Evolutionary conservation across 2,797 vertebrate genomes (phyloP), one percentile per base, ranked within the genome.

Genomic region (Acridotheres tristis): DNA sequence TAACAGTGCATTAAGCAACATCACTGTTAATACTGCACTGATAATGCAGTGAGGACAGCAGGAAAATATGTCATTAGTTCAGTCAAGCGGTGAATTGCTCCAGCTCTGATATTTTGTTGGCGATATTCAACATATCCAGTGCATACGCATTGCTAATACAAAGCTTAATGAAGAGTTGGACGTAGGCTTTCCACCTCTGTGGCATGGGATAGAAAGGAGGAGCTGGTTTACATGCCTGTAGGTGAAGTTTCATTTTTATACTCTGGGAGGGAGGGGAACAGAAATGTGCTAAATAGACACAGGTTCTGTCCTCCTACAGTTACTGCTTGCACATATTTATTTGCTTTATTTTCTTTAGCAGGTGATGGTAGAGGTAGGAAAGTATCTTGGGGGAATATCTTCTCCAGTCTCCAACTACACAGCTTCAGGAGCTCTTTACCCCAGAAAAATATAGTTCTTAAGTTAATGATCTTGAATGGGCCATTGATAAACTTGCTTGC

Each of bases 1-100:
- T 95, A 93, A 89, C 86, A 89, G 82, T 62, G 85, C 85, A 80
- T 95, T 96, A 93, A 88, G 42, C 72, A 85, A 27, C 3, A 10
- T 47, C 38, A 36, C 42, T 71, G 34, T 88, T 89, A 63, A 73
- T 61, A 51, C 47, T 77, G 34, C 23, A 7, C 65, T 88, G 48
- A 48, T 89, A 80, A 65, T 51, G 48, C 42, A 62, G 58, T 29
- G 82, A 78, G 58, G 92, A 91, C 68, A 63, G 79, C 62, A 91
- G 75, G 66, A 80, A 89, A 68, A 85, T 51, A 36, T 67, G 43
- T 65, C 58, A 50, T 91, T 95, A 93, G 85, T 80, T 89, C 78
- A 89, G 73, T 47, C 51, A 89, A 76, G 91, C 19, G 5, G 58
- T 66, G 92, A 91, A 88, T 62, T 81, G 62, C 43, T 77, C 32